Percentiles rank a stretch among this genome's conserved stretches.
Evolutionary conservation across 2,797 vertebrate genomes (phyloP).

Genomic region (Pygocentrus nattereri): DNA sequence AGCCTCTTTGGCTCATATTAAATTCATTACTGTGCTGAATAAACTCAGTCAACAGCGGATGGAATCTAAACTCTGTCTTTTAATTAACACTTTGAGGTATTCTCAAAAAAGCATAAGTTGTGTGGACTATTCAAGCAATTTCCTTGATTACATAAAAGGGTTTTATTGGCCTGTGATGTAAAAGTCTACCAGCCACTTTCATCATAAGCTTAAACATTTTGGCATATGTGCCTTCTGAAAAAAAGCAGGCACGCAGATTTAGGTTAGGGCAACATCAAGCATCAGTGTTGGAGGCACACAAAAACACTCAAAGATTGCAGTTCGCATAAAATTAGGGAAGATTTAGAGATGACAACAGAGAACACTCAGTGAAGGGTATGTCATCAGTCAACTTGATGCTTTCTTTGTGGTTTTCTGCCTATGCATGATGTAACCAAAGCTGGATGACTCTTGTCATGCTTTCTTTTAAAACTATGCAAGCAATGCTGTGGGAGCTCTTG

Average conservation of each 20-base stretch:
- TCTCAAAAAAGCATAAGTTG: neutral
- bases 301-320: slow-evolving; percentile 48
- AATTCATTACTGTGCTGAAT: neutral
- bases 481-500: slow-evolving; percentile 5
- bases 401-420: slow-evolving; percentile 17
- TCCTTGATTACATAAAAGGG: neutral
- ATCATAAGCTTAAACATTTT: neutral
- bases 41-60: slow-evolving; percentile 27
- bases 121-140: neutral
- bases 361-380: slow-evolving; percentile 52
- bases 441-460: neutral
- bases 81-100: neutral
- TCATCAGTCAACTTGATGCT: slow-evolving; percentile 44
- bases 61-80: neutral
- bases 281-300: slow-evolving; percentile 34
- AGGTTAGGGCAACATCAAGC: slow-evolving; percentile 24
- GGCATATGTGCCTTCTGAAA: slow-evolving; percentile 25
- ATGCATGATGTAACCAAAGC: slow-evolving; percentile 4
- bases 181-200: neutral
- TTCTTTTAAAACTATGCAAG: neutral
- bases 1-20: slow-evolving; percentile 40
- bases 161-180: slow-evolving; percentile 1
- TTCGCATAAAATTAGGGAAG: slow-evolving; percentile 38
- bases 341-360: slow-evolving; percentile 42
- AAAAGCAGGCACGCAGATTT: slow-evolving; percentile 5